These are phyloP conservation scores for Drosophila fulvimacula DNA, from an alignment of 2,888 invertebrate species.

Conservation along the genomic window DNA sequence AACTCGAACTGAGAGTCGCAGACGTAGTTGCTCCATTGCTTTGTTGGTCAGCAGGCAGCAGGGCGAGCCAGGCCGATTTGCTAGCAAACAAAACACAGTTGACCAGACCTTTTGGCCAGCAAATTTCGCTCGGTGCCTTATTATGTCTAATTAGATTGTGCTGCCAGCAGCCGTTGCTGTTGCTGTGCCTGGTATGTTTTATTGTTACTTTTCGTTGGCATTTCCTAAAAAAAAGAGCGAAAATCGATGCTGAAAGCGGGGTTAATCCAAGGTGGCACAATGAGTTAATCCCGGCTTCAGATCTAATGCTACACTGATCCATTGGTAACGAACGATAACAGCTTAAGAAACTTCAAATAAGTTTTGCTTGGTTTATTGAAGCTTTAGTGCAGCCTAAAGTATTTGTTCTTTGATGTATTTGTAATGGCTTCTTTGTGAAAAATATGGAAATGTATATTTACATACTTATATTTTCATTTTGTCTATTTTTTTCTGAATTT, in stretches of 20 bases:
- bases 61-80: conserved; percentile 27
- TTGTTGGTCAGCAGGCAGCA: conserved; percentile 24
- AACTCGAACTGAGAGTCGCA: conserved; percentile 14
- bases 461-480: too few species aligned
- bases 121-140: conserved; percentile 65
- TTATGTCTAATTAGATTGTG: conserved; percentile 78
- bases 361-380: not conserved
- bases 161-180: conserved; percentile 33
- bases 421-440: not conserved
- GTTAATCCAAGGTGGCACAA: conserved; percentile 49
- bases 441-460: not conserved
- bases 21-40: conserved; percentile 18
- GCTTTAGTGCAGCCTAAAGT: not conserved
- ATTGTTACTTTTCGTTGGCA: conserved; percentile 28
- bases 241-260: conserved; percentile 40
- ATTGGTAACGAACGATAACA: not conserved
- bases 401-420: not conserved
- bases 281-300: conserved; percentile 33
- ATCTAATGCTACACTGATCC: not conserved
- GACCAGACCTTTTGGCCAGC: conserved; percentile 64
- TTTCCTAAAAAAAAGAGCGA: conserved; percentile 30
- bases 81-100: conserved; percentile 50
- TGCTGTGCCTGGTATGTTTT: conserved; percentile 37
- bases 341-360: not conserved
- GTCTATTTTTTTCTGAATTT: too few species aligned